Percentiles rank a stretch among this genome's conserved stretches.
phyloP scores from a whole-genome alignment of 2,888 invertebrate genomes.

The Amorpha juglandis region DNA sequence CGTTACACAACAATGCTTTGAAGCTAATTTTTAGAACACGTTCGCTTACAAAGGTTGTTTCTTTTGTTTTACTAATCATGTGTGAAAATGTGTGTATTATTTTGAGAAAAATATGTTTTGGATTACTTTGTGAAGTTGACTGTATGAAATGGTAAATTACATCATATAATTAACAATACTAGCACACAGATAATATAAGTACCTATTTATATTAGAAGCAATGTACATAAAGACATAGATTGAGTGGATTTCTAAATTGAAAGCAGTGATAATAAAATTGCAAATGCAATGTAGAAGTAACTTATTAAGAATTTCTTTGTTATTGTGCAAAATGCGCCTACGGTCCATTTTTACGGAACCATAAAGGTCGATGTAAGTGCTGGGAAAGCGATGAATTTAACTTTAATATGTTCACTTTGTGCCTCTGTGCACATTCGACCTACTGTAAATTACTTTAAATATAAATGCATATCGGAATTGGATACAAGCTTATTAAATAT shows the following conservation, averaged over 20 bases:
- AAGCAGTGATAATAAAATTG: background rate
- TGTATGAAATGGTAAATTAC: too few relatives aligned
- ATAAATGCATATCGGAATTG: constrained; percentile 14
- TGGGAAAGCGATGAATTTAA: constrained; percentile 58
- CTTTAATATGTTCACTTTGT: constrained; percentile 75
- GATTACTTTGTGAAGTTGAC: background rate
- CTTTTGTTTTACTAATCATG: constrained; percentile 11
- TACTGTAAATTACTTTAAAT: constrained; percentile 18
- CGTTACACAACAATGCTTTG: constrained; percentile 40
- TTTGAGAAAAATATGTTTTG: background rate
- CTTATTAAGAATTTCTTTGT: constrained; percentile 27
- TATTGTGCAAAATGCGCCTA: constrained; percentile 30
- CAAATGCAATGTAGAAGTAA: background rate
- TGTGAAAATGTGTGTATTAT: background rate
- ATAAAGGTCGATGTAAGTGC: constrained; percentile 57
- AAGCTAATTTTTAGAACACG: constrained; percentile 28
- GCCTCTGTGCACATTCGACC: constrained; percentile 45
- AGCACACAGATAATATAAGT: too few relatives aligned
- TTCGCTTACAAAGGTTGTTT: background rate
- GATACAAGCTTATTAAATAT: constrained; percentile 12
- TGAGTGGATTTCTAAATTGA: background rate
- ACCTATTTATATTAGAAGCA: too few relatives aligned
- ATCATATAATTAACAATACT: too few relatives aligned
- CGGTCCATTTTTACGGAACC: constrained; percentile 35
- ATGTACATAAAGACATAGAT: too few relatives aligned